Conservation (phyloP, 2,113 vertebrate genomes). For the Phaethornis superciliosus region DNA sequence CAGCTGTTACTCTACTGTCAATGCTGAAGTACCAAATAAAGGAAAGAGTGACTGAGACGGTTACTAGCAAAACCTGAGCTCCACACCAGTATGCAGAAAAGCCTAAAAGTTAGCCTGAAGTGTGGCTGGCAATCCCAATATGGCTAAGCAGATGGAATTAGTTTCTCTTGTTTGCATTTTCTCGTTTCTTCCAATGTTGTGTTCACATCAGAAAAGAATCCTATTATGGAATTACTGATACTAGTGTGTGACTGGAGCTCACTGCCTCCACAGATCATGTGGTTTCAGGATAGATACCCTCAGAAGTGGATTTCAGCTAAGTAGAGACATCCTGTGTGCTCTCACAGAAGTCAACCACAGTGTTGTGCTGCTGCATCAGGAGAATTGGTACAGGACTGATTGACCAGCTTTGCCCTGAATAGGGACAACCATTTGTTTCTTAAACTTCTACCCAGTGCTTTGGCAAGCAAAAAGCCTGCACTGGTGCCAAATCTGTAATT, state of each 20-base stretch:
- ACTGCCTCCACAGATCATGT: not conserved
- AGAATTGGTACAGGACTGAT: constrained; percentile 52
- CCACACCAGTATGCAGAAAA: not conserved
- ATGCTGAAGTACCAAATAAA: not conserved
- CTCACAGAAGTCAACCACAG: not conserved
- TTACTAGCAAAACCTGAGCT: not conserved
- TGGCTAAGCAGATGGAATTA: not conserved
- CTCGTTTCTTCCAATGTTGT: not conserved
- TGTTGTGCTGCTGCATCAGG: not conserved
- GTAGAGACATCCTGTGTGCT: not conserved
- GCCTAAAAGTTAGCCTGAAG: not conserved
- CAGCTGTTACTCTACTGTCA: not conserved
- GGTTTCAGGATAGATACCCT: not conserved
- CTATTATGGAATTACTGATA: not conserved
- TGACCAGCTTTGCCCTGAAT: constrained; percentile 32
- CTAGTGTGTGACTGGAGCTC: not conserved
- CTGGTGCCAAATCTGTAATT: constrained; percentile 68
- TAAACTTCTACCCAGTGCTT: constrained; percentile 49
- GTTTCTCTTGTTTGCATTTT: not conserved
- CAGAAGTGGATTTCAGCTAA: constrained; percentile 37
- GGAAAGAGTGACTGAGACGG: not conserved
- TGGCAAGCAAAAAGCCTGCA: constrained; percentile 50
- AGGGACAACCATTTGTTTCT: constrained; percentile 63
- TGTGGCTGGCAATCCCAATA: not conserved
- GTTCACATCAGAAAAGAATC: not conserved